These are phyloP conservation scores for Euleptes europaea DNA, from an alignment of 2,113 vertebrate genomes.

Conservation along the genomic window DNA sequence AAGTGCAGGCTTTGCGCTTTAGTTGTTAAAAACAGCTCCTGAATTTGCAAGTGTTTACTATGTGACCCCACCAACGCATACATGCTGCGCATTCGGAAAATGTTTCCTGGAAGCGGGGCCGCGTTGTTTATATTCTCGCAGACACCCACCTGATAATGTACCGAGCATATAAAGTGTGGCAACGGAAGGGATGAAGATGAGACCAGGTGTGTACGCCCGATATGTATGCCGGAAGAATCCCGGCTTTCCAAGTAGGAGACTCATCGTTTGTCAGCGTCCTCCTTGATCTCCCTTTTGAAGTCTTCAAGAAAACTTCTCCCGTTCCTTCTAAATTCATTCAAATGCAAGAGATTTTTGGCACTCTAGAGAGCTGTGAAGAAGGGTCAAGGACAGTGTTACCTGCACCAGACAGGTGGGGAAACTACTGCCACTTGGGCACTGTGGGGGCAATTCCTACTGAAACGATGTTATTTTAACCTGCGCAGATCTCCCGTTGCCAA, in stretches of 20 bases:
- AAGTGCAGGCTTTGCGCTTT: conserved; percentile 52
- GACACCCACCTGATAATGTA: conserved; percentile 42
- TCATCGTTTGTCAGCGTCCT: conserved; percentile 11
- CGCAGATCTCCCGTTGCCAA: no score
- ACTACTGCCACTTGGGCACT: background rate
- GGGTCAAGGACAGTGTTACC: conserved; percentile 7
- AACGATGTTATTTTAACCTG: background rate
- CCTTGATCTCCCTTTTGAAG: background rate
- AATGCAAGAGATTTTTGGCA: background rate
- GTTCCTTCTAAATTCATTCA: background rate
- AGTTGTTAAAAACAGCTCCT: conserved; percentile 65
- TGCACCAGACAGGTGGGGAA: background rate
- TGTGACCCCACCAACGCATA: conserved; percentile 56
- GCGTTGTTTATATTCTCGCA: conserved; percentile 45
- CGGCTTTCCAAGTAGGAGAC: background rate
- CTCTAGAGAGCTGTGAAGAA: background rate
- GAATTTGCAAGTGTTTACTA: conserved; percentile 58
- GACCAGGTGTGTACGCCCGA: conserved; percentile 46
- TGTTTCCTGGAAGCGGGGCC: conserved; percentile 53
- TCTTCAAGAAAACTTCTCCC: background rate
- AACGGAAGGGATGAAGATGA: conserved; percentile 48
- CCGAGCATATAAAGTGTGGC: background rate
- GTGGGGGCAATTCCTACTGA: no score
- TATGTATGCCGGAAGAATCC: conserved; percentile 19
- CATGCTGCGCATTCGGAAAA: conserved; percentile 47